Evolutionary conservation across 2,888 invertebrate genomes (phyloP).

Genomic region (Drosophila barbarae): DNA sequence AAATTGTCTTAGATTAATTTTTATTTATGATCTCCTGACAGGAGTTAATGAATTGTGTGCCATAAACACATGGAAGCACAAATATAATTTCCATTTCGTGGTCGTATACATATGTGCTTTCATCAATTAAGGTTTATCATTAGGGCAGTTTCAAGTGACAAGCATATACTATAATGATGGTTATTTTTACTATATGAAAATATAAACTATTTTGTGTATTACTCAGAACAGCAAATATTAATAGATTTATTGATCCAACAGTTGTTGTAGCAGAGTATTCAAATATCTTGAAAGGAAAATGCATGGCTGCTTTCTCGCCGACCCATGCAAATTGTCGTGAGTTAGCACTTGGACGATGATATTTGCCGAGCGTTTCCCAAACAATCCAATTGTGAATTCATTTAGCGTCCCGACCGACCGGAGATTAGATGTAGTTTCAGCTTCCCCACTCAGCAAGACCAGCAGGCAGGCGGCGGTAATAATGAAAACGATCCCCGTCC

Average conservation of each 20-base stretch:
- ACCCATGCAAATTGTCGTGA: conserved; percentile 25
- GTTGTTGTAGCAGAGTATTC: conserved; percentile 5
- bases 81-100: conserved; percentile 12
- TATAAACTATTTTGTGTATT: too few relatives aligned
- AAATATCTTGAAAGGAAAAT: background rate
- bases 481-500: conserved; percentile 7
- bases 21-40: conserved; percentile 33
- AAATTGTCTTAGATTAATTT: conserved; percentile 45
- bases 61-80: conserved; percentile 21
- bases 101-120: conserved; percentile 10
- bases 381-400: conserved; percentile 36
- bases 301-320: conserved; percentile 2
- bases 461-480: background rate
- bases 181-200: background rate
- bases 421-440: conserved; percentile 19
- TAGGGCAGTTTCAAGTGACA: conserved; percentile 18
- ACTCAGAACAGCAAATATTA: background rate
- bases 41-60: conserved; percentile 38
- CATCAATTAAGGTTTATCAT: conserved; percentile 31
- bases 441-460: conserved; percentile 6
- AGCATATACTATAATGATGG: background rate
- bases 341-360: conserved; percentile 23
- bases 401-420: conserved; percentile 36
- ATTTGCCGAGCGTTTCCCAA: conserved; percentile 21
- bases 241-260: background rate